Base-by-base conservation (phyloP, 2,797 vertebrate genomes). In the Premnoplex brunnescens region DNA sequence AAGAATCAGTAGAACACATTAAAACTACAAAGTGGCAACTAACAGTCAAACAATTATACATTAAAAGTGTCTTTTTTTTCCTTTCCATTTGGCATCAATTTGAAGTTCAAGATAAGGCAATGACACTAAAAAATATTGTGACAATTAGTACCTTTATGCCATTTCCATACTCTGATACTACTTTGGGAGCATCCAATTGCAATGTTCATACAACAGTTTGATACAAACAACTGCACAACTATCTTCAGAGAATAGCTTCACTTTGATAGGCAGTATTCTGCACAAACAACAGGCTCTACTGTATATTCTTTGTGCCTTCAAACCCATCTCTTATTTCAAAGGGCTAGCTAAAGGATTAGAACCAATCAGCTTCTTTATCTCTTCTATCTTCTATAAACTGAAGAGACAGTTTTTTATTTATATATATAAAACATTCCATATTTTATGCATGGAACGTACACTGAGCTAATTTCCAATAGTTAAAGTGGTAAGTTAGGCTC, bases 21-120 rank as follows among this genome's bases (percentile, higher is more conserved):
- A 94, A 85, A 97, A 85, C 91, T 96, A 93, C 83, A 96, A 96
- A 97, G 97, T 95, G 96, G 95, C 87, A 95, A 92, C 69, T 84
- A 94, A 92, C 80, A 94, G 94, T 95, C 79, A 85, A 93, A 89
- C 44, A 89, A 88, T 80, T 91, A 95, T 51, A 94, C 37, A 56
- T 81, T 49, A 59, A 64, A 95, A 93, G 54, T 82, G 60, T 82
- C 77, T 20, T 76, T 86, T 90, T 90, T 88, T 80, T 52, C 22
- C 39, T 94, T 91, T 89, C 89, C 68, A 62, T 95, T 93, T 96
- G 90, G 93, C 90, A 95, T 84, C 10, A 15, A 83, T 84, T 86
- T 91, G 69, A 93, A 89, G 79, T 52, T 74, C 72, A 88, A 68
- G 48, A 60, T 79, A 96, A 56, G 85, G 88, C 80, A 95, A 83